These are phyloP conservation scores for Diplodus sargus DNA, from an alignment of 2,797 vertebrate species.

Conservation along the genomic window DNA sequence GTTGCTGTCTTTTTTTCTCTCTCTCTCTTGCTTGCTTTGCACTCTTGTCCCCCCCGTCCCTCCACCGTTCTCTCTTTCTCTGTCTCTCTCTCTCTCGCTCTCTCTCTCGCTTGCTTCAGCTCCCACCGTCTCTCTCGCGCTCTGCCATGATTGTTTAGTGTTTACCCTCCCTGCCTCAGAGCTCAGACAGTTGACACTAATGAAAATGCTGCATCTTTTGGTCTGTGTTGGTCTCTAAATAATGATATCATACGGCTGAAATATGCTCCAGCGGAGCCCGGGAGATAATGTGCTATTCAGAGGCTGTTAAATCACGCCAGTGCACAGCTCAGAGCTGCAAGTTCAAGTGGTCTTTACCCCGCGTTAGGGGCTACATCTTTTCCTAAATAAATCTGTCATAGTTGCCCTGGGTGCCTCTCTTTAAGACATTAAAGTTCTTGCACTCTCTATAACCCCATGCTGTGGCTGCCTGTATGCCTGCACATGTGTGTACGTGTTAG, in stretches of 20 bases:
- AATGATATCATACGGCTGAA: conserved; percentile 83
- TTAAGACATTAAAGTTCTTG: conserved; percentile 84
- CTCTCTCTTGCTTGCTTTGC: conserved; percentile 25
- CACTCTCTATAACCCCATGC: conserved; percentile 54
- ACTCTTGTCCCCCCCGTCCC: conserved; percentile 42
- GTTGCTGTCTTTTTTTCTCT: conserved; percentile 20
- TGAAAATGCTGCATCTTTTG: conserved; percentile 75
- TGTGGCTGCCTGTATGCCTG: conserved; percentile 32
- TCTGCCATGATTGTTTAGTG: conserved; percentile 87
- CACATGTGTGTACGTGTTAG: conserved; percentile 13
- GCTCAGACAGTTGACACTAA: conserved; percentile 85
- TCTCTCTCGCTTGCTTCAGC: conserved; percentile 4
- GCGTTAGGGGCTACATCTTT: conserved; percentile 83
- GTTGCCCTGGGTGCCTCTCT: conserved; percentile 85
- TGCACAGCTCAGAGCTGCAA: conserved; percentile 78
- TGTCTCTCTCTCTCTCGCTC: background rate
- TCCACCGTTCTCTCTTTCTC: background rate
- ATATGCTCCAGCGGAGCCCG: conserved; percentile 80
- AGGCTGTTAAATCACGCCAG: conserved; percentile 85
- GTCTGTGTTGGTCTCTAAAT: conserved; percentile 82
- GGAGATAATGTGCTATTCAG: conserved; percentile 83
- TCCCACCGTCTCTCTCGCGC: conserved; percentile 65
- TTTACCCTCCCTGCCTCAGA: conserved; percentile 86
- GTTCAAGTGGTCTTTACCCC: conserved; percentile 87
- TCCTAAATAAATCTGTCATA: conserved; percentile 87